phyloP scores from a whole-genome alignment of 2,888 invertebrate genomes.

The Zelleria hepariella region DNA sequence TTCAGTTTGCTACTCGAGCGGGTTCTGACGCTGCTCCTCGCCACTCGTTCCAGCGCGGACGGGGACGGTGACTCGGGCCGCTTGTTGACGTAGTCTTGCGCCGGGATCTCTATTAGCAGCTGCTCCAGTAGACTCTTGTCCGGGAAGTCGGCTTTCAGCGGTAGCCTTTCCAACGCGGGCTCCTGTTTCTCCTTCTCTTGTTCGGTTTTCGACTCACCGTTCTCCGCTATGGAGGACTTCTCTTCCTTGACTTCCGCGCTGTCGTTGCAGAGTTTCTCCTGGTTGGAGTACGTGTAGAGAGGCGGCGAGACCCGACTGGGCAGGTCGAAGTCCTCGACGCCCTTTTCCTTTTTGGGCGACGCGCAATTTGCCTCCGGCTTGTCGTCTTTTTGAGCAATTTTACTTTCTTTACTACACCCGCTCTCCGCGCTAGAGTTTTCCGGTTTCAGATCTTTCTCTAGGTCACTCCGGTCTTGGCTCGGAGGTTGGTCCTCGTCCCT shows the following conservation, averaged over 20 bases:
- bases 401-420: neutral
- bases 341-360: slow-evolving; percentile 26
- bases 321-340: slow-evolving; percentile 66
- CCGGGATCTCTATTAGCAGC: slow-evolving; percentile 87
- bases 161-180: slow-evolving; percentile 41
- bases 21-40: slow-evolving; percentile 73
- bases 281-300: slow-evolving; percentile 83
- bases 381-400: neutral
- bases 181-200: slow-evolving; percentile 24
- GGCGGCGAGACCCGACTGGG: slow-evolving; percentile 81
- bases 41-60: slow-evolving; percentile 54
- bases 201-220: slow-evolving; percentile 33
- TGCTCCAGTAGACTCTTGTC: slow-evolving; percentile 80
- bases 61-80: slow-evolving; percentile 60
- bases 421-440: neutral
- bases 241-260: slow-evolving; percentile 32
- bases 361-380: neutral
- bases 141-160: slow-evolving; percentile 60
- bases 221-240: slow-evolving; percentile 27
- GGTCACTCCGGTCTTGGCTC: neutral
- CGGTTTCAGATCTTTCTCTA: neutral
- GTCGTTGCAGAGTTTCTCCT: slow-evolving; percentile 72
- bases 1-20: slow-evolving; percentile 78
- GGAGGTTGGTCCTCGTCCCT: slow-evolving; percentile 26
- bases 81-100: slow-evolving; percentile 67